Base-by-base conservation (phyloP, 1,140 invertebrate species). In the Nomia melanderi region DNA sequence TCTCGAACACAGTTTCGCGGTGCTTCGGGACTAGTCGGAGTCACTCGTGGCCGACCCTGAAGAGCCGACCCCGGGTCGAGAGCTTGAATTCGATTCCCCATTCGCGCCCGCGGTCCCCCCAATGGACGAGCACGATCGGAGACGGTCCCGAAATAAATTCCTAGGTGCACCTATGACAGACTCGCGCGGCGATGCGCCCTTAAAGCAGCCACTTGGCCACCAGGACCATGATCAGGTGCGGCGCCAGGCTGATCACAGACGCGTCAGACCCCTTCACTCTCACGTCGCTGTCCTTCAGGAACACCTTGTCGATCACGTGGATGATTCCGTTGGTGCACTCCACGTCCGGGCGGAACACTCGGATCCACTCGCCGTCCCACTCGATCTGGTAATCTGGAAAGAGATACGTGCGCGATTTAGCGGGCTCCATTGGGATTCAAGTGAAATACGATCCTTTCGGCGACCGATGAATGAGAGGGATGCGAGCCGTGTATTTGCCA, bases 271-370 rank as follows among this genome's bases (percentile, higher is more conserved):
- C 93, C 2, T 94, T 95, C 14, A 96, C 96, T 76, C 94, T 93
- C n/a, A 98, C 95, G 90, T 98, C 97, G 81, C 94, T 95, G 79
- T 96, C 96, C 89, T 95, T 94, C 75, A 98, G 91, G 79, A 98
- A 94, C 17, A 97, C 96, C 73, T 92, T 93, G 87, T 98, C 97
- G 85, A 98, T 97, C 50, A 98, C 96, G 90, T 98, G 97, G 79
- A 98, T 98, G 66, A 98, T 95, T 39, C 97, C 97, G 89, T 98
- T 98, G 84, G 96, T 98, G 89, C 97, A 98, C 85, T 97, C 95
- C 1, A 98, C 96, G 90, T 98, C 97, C 2, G 97, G 95, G 77
- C 97, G 94, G 86, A 96, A 95, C n/a, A 98, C 96, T 73, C 95
- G 95, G 72, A 98, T 96, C 93, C 94, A 94, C 87, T 95, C 94